phyloP scores from a whole-genome alignment of 2,888 invertebrate genomes.

The Unio pictorum region DNA sequence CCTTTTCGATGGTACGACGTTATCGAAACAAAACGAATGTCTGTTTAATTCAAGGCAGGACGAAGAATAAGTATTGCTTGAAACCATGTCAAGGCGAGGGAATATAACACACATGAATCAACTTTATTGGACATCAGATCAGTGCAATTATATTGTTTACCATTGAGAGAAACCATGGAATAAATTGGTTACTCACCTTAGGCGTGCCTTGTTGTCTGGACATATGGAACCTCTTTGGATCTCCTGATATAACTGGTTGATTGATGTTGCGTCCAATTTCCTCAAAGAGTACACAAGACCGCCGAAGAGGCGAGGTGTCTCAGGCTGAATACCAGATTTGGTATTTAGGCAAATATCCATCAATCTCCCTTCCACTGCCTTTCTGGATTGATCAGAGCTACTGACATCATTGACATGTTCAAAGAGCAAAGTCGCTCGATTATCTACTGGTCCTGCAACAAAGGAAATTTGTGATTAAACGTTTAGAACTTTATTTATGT shows the following conservation, averaged over 20 bases:
- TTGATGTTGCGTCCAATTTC: slow-evolving; percentile 62
- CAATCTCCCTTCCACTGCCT: slow-evolving; percentile 43
- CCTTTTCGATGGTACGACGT: no score
- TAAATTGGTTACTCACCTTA: slow-evolving; percentile 37
- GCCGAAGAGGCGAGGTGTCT: slow-evolving; percentile 72
- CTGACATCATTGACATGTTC: slow-evolving; percentile 36
- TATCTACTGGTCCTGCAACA: slow-evolving; percentile 64
- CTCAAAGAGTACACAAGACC: slow-evolving; percentile 71
- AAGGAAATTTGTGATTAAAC: no score
- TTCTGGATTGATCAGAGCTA: slow-evolving; percentile 12
- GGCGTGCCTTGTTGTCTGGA: slow-evolving; percentile 43
- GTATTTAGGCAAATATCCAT: slow-evolving; percentile 54
- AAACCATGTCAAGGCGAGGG: background rate
- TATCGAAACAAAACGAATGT: no score
- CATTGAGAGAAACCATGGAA: background rate
- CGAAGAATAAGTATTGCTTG: background rate
- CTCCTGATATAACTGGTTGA: slow-evolving; percentile 56
- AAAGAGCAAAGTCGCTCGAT: slow-evolving; percentile 72
- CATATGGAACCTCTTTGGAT: slow-evolving; percentile 47
- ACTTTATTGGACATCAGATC: background rate
- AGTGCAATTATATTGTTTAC: background rate
- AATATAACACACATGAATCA: background rate
- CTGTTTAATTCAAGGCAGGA: no score
- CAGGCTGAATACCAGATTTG: slow-evolving; percentile 67
- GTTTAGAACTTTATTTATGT: no score